Conservation (phyloP, 2,113 vertebrate species). For the Bos indicus region DNA sequence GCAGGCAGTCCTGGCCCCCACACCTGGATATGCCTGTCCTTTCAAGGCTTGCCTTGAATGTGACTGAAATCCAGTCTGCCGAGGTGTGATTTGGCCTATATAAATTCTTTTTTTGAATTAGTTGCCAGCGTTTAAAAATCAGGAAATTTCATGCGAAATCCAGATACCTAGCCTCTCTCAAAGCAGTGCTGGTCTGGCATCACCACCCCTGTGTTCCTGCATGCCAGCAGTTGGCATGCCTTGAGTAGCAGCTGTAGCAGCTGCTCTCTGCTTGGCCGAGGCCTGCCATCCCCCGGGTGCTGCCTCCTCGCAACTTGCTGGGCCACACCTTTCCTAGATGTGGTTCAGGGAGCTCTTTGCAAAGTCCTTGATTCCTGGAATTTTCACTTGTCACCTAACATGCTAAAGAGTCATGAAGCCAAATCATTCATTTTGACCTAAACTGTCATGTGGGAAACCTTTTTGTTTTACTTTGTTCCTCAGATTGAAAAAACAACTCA, state of each 20-base stretch:
- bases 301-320: accelerated
- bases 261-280: not conserved
- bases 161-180: not conserved
- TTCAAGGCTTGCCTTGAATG: not conserved
- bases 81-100: not conserved
- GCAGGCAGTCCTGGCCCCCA: not conserved
- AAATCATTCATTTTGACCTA: not conserved
- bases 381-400: not conserved
- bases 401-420: not conserved
- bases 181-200: not conserved
- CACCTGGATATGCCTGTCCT: not conserved
- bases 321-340: not conserved
- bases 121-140: not conserved
- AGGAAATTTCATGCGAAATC: not conserved
- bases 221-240: not conserved
- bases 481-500: not conserved
- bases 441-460: not conserved
- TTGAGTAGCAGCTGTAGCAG: not conserved
- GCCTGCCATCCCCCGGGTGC: accelerated
- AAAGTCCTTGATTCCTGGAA: not conserved
- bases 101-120: not conserved
- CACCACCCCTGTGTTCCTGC: not conserved
- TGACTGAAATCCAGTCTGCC: not conserved
- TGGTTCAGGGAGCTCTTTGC: too few relatives aligned
- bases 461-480: not conserved